Base-by-base conservation (phyloP, 2,888 invertebrate genomes). In the Parnassius mnemosyne region DNA sequence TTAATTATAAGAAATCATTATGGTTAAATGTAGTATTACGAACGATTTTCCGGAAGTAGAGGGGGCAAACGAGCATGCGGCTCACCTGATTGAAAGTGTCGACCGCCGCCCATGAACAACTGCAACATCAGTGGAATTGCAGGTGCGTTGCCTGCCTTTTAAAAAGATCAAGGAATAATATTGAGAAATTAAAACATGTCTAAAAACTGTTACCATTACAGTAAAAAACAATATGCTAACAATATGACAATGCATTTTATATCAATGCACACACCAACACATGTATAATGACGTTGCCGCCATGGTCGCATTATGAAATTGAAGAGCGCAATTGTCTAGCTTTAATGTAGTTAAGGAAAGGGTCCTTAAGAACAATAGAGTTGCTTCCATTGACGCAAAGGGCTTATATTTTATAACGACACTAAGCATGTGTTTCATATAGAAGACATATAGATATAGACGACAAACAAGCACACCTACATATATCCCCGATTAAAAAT, bases 281-380 rank as follows among this genome's bases (percentile, higher is more conserved):
- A 42, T 54, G 16, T 13, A 12, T 13, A 55, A 43, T 20, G n/a
- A 5, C 41, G 43, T 51, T n/a, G 13, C 12, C 49, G 55, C 53
- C 54, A 60, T 51, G 56, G 46, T 9, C 20, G 20, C n/a, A 56
- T 61, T 51, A 56, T 51, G 51, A 61, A 61, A 51, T 56, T 52
- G 52, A 46, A 10, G 52, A 43, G 52, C 20, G 34, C 51, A 52
- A 61, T 56, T 61, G 52, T 61, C 52, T 61, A 56, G 3, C 41
- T 56, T 56, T 49, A 7, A 5, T 41, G 20, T 20, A 20, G 1
- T 47, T 47, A 52, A 13, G 12, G 11, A 11, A 52, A 60, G 10
- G 20, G 20, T 41, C 20, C 52, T 53, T 53, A 47, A 57, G 57
- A 56, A 61, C 61, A 61, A 61, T 56, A 42, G 61, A 57, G 55